Evolutionary conservation across 2,113 vertebrate genomes (phyloP).

Genomic region (Malurus alboscapulatus): DNA sequence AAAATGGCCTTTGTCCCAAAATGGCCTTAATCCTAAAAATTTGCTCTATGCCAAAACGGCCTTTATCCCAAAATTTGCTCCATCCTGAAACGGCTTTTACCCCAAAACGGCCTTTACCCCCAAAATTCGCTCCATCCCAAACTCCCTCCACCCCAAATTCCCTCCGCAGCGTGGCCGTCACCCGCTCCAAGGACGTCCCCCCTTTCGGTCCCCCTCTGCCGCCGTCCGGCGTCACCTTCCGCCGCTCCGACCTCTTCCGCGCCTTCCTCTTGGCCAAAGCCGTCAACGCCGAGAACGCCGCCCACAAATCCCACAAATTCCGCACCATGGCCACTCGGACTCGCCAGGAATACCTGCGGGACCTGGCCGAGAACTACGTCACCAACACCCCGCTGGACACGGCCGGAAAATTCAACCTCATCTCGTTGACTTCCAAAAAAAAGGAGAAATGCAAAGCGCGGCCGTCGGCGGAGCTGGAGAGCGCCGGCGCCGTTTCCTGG

Average conservation of each 20-base stretch:
- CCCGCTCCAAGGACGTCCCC: conserved; percentile 93
- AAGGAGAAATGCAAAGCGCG: conserved; percentile 82
- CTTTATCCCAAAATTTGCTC: too few species aligned
- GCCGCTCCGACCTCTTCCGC: conserved; percentile 84
- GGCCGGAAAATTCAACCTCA: conserved; percentile 86
- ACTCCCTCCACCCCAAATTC: too few species aligned
- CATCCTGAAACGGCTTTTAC: too few species aligned
- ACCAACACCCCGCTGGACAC: conserved; percentile 86
- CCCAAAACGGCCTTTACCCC: too few species aligned
- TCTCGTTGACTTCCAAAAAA: conserved; percentile 86
- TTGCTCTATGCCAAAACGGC: too few species aligned
- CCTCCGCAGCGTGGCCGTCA: conserved; percentile 83
- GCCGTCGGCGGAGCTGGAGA: conserved; percentile 79
- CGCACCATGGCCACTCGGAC: conserved; percentile 94
- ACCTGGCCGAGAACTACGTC: conserved; percentile 89
- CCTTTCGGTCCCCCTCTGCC: conserved; percentile 91
- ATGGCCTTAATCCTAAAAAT: too few species aligned
- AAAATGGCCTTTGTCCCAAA: too few species aligned
- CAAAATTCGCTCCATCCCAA: neutral
- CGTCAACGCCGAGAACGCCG: conserved; percentile 90
- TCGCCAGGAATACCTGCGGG: conserved; percentile 89
- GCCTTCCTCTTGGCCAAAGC: conserved; percentile 92
- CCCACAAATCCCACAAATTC: conserved; percentile 93
- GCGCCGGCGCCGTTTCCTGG: conserved; percentile 83
- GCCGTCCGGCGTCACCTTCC: conserved; percentile 78